A percentile compares a stretch with the other conserved stretches of the same genome.
These are phyloP conservation scores for Coptodon bakossiorum DNA, from an alignment of 2,113 vertebrate genomes.

Conservation along the genomic window DNA sequence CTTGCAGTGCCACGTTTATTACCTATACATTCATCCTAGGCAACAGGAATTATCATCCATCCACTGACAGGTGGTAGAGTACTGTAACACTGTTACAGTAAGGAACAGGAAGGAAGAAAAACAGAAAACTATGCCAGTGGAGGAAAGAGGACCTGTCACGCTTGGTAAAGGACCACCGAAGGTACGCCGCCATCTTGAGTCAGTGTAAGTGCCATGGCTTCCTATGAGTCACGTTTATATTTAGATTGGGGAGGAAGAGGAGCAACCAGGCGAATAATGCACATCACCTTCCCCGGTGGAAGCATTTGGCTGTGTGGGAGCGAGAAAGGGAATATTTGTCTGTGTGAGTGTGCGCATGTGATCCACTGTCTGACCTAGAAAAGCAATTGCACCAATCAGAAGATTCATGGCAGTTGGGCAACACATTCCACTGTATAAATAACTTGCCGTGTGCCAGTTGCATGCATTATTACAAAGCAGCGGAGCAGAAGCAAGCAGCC, in stretches of 20 bases:
- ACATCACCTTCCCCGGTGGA: conserved; percentile 50
- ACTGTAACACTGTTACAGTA: background rate
- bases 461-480: conserved; percentile 61
- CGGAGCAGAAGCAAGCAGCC: background rate
- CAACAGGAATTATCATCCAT: conserved; percentile 13
- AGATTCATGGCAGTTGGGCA: conserved; percentile 51
- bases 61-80: background rate
- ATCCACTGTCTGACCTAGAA: conserved; percentile 72
- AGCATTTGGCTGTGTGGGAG: conserved; percentile 39
- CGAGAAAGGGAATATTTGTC: conserved; percentile 27
- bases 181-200: conserved; percentile 52
- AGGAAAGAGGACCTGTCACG: conserved; percentile 2
- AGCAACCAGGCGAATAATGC: conserved; percentile 50
- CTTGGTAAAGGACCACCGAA: background rate
- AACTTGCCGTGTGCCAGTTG: conserved; percentile 69
- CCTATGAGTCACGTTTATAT: conserved; percentile 57
- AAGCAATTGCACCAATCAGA: conserved; percentile 59
- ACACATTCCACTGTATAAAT: conserved; percentile 68
- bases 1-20: conserved; percentile 36
- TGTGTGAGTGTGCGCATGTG: conserved; percentile 11
- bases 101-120: background rate
- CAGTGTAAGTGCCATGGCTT: conserved; percentile 16
- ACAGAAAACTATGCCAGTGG: background rate
- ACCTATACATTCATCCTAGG: conserved; percentile 48
- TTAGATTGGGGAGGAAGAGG: conserved; percentile 55